Base-by-base conservation (phyloP, 2,113 vertebrate genomes). In the Falco punctatus region DNA sequence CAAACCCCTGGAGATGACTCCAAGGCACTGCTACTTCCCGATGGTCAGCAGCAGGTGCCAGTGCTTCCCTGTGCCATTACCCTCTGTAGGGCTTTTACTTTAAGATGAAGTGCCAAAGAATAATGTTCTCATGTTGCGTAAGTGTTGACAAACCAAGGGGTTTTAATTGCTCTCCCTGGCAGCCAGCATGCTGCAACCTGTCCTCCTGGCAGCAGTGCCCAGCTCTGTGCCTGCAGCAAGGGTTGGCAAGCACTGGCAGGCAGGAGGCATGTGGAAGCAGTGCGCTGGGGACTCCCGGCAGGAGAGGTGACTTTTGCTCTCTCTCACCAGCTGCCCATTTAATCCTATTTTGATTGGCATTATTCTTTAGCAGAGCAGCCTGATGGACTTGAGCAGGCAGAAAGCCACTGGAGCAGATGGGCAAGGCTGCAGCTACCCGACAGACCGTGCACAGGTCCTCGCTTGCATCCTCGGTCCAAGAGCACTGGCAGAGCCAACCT, bases 1-100 rank as follows among this genome's bases (percentile, higher is more conserved):
- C 77, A 15, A 2, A 24, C 5, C 52, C 80, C 83, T 3, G 1
- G 13, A 10, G 71, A 5, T 3, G 48, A 3, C 26, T 13, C 2
- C 1, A 16, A 3, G 3, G 40, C 6, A 0, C 22, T 4, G 28
- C 38, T 11, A 2, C 6, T 33, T 11, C 51, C 58, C 65, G 2
- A 4, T 15, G 55, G 65, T 69, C 40, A 67, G 64, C 75, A 79
- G 64, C 5, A 6, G 48, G 49, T 42, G 22, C 87, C 51, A 9
- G 65, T 2, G 35, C 61, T 32, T 44, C 66, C 64, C 88, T 6
- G 13, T 10, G 61, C 42, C 48, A 1, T 16, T 23, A 0, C 69
- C 73, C 16, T 88, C 88, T 10, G 26, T 0, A 32, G 54, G 85
- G 27, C 24, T 6, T n/a, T 46, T 15, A 4, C 46, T 23, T 44